Conservation (phyloP, 2,888 invertebrate genomes). For the Drosophila flavopinicola region DNA sequence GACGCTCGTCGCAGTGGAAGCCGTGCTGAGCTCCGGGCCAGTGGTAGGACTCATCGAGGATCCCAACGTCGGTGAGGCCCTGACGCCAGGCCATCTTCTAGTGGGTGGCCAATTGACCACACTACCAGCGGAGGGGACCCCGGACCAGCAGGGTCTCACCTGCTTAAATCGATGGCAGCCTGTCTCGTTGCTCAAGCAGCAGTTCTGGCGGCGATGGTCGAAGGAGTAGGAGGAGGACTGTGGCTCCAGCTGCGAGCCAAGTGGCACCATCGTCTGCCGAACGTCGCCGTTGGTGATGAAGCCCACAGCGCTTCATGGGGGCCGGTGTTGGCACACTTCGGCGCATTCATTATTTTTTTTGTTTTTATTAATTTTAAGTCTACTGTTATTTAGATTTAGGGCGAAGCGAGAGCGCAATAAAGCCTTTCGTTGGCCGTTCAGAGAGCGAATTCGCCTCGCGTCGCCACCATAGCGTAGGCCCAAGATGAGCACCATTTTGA, state of each 20-base stretch:
- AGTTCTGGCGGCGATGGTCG: constrained; percentile 2
- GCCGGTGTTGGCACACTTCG: no score
- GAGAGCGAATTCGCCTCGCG: no score
- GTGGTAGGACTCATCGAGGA: background rate
- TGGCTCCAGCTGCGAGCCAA: background rate
- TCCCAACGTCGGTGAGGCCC: constrained; percentile 5
- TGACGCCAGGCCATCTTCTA: background rate
- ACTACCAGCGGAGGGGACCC: background rate
- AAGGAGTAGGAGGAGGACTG: no score
- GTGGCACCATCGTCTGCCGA: no score
- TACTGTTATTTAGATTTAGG: background rate
- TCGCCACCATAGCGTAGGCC: no score
- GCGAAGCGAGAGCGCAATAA: no score
- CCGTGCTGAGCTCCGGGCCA: background rate
- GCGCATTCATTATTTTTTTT: background rate
- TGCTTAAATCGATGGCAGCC: background rate
- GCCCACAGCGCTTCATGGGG: no score
- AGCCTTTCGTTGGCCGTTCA: no score
- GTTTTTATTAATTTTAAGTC: background rate
- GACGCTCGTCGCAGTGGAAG: background rate
- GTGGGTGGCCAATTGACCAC: no score
- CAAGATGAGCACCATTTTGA: constrained; percentile 88
- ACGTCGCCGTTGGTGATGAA: no score
- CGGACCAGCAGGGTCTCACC: background rate
- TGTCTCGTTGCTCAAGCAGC: constrained; percentile 1